Evolutionary conservation across 2,797 vertebrate species (phyloP).

Genomic region (Triplophysa bombifrons): DNA sequence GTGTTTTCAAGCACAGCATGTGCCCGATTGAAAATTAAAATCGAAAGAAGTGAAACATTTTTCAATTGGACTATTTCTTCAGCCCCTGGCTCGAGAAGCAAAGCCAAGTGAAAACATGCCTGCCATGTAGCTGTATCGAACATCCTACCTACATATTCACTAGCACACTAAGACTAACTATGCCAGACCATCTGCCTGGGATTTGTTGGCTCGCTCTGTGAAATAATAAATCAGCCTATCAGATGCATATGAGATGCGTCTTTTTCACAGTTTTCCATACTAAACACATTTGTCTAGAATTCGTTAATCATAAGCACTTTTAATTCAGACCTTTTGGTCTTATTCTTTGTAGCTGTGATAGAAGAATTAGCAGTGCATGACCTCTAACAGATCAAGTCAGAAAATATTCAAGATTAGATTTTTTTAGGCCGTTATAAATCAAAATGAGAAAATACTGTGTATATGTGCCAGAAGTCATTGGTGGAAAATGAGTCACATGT

Average conservation of each 20-base stretch:
- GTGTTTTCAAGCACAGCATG: conserved; percentile 17
- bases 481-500: conserved; percentile 57
- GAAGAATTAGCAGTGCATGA: conserved; percentile 14
- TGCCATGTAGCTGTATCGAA: conserved; percentile 60
- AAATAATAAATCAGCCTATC: conserved; percentile 70
- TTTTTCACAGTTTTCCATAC: conserved; percentile 46
- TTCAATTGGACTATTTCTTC: conserved; percentile 37
- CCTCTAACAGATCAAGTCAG: not conserved
- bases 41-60: conserved; percentile 5
- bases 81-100: conserved; percentile 57
- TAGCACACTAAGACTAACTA: conserved; percentile 65
- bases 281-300: conserved; percentile 33
- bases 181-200: conserved; percentile 73
- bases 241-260: conserved; percentile 55
- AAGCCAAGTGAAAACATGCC: conserved; percentile 45
- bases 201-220: conserved; percentile 67
- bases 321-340: not conserved
- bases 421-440: conserved; percentile 25
- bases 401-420: not conserved
- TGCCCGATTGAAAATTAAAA: conserved; percentile 26
- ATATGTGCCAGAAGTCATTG: conserved; percentile 1
- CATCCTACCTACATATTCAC: conserved; percentile 68
- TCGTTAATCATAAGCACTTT: conserved; percentile 49
- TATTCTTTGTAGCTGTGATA: not conserved
- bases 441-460: not conserved